Percentiles rank a stretch among this genome's conserved stretches.
phyloP scores from a whole-genome alignment of 2,797 vertebrate genomes.

The Microhierax caerulescens region DNA sequence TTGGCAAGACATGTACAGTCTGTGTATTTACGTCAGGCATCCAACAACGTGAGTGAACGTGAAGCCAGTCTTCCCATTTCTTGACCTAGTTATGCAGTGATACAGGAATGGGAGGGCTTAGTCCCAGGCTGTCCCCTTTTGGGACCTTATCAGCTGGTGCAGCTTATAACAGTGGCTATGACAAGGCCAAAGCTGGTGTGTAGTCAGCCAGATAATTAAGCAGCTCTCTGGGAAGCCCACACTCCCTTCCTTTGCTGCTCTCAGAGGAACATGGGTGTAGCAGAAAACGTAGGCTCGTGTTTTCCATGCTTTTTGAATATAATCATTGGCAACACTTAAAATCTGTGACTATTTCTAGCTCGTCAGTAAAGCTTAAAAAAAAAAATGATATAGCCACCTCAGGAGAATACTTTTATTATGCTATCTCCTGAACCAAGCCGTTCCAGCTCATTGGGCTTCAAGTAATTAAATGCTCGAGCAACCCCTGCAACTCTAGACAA shows the following conservation, averaged over 20 bases:
- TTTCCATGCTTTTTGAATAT: neutral
- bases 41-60: fast-evolving
- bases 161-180: neutral
- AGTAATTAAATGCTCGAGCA: conserved; percentile 59
- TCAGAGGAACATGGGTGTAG: neutral
- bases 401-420: conserved; percentile 37
- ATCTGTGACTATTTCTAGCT: conserved; percentile 20
- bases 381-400: neutral
- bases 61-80: neutral
- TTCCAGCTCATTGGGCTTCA: conserved; percentile 43
- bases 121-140: neutral
- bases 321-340: conserved; percentile 6
- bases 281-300: neutral
- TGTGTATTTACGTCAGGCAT: neutral
- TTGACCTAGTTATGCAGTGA: neutral
- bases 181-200: neutral
- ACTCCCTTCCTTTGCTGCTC: neutral
- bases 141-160: neutral
- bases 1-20: neutral
- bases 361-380: neutral
- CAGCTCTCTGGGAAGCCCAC: neutral
- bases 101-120: neutral
- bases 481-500: neutral
- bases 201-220: neutral
- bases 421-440: conserved; percentile 18